A percentile compares a stretch with the other conserved stretches of the same genome.
These are phyloP conservation scores for Teinopalpus imperialis DNA, from an alignment of 2,888 invertebrate species.

Conservation along the genomic window DNA sequence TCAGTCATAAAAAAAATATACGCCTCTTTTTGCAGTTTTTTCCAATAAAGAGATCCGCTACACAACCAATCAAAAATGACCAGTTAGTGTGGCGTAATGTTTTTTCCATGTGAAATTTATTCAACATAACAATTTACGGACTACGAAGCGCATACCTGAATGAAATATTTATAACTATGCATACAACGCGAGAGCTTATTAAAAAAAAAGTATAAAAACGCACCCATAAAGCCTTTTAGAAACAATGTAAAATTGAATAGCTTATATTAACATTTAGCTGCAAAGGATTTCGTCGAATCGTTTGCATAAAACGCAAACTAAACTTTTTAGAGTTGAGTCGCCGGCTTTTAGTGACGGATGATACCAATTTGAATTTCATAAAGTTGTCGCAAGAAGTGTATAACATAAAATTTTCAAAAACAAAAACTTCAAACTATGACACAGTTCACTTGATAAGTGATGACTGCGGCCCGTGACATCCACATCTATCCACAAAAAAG, in stretches of 20 bases:
- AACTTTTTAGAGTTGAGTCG: background rate
- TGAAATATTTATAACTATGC: slow-evolving; percentile 5
- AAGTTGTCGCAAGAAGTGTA: no score
- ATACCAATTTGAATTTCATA: no score
- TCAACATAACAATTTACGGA: background rate
- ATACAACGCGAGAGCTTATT: background rate
- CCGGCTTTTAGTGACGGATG: no score
- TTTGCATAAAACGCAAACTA: background rate
- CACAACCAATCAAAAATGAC: no score
- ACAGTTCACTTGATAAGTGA: no score
- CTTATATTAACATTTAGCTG: slow-evolving; percentile 6
- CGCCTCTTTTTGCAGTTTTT: no score
- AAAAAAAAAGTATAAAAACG: background rate
- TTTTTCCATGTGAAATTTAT: background rate
- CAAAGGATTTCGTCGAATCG: slow-evolving; percentile 2
- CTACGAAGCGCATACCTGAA: background rate
- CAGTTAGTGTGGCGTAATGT: background rate
- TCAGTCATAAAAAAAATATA: no score
- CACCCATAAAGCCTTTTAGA: background rate
- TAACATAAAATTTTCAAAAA: no score
- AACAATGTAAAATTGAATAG: background rate
- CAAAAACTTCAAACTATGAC: no score
- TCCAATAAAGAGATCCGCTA: no score
- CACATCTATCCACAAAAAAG: no score
- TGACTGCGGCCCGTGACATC: no score